Base-by-base conservation (phyloP, 2,113 vertebrate species). In the Numida meleagris region DNA sequence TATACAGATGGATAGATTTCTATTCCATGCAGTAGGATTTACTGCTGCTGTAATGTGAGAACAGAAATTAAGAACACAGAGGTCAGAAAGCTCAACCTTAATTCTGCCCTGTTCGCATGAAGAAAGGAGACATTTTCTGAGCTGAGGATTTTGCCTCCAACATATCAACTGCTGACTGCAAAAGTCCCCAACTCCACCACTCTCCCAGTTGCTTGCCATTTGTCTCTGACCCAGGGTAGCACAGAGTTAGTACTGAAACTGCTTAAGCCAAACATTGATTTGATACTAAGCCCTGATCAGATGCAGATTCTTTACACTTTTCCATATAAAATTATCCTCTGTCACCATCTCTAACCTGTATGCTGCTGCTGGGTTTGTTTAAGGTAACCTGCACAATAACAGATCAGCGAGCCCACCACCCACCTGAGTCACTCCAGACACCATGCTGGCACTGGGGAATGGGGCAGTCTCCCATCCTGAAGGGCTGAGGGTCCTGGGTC, bases 11-110 rank as follows among this genome's bases (percentile, higher is more conserved):
- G 83, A 70, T 38, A 67, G 61, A 53, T 77, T 93, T 93, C 82
- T 94, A 40, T 48, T 82, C 62, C 66, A 6, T 15, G 58, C 74
- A 91, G 75, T 36, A 76, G 89, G 93, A 93, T 93, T 95, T 94
- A 78, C 89, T 93, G 95, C 82, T 95, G 70, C 84, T 90, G 91
- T 95, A 94, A 94, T 0, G 2, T 67, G 83, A 95, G 86, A 95
- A 72, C 58, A 93, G 71, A 88, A 90, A 59, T 42, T 46, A 50
- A 59, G 81, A 90, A 83, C 45, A 66, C 42, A 29, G 61, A 90
- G 77, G 87, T 89, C 93, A 89, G 83, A 82, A 91, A 75, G 71
- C 34, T 72, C 78, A 85, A 45, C 63, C n/a, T 87, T 68, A 82
- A 36, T 87, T 76, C 48, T 89, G 51, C 59, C 33, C 46, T 57